These are phyloP conservation scores for Nasonovia ribisnigri DNA, from an alignment of 2,888 invertebrate species.

Conservation along the genomic window DNA sequence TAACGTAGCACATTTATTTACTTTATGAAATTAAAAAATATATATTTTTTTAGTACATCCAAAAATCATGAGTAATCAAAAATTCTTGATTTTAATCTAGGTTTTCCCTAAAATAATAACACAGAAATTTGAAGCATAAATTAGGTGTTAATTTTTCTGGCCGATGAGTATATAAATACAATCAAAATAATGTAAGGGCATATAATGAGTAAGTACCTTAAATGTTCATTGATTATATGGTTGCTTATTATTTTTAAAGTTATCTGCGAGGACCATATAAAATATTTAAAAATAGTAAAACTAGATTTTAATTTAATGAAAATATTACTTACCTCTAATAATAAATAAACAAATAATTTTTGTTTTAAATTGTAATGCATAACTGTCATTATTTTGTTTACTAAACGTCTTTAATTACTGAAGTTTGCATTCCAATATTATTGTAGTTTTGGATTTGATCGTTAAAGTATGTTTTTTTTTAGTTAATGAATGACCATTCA, in stretches of 20 bases:
- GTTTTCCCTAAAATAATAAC: not conserved
- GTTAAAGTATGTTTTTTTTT: not conserved
- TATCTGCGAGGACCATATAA: not conserved
- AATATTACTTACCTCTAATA: not conserved
- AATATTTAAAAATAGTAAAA: not conserved
- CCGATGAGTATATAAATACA: not conserved
- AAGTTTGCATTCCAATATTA: not conserved
- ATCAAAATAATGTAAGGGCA: not conserved
- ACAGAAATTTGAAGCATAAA: not conserved
- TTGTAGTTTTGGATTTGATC: not conserved
- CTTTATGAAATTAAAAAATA: not conserved
- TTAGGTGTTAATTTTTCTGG: too few species aligned
- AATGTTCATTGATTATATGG: not conserved
- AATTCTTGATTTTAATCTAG: not conserved
- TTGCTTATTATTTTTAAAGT: not conserved
- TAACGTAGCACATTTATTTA: not conserved
- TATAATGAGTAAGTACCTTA: not conserved
- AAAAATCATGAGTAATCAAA: not conserved
- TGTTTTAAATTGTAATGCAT: not conserved
- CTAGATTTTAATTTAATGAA: not conserved
- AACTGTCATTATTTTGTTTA: not conserved
- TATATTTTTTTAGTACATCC: not conserved
- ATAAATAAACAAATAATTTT: not conserved
- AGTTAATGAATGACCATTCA: not conserved
- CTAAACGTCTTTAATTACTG: too few species aligned